Base-by-base conservation (phyloP, 2,797 vertebrate genomes). In the Muraenolepis orangiensis region DNA sequence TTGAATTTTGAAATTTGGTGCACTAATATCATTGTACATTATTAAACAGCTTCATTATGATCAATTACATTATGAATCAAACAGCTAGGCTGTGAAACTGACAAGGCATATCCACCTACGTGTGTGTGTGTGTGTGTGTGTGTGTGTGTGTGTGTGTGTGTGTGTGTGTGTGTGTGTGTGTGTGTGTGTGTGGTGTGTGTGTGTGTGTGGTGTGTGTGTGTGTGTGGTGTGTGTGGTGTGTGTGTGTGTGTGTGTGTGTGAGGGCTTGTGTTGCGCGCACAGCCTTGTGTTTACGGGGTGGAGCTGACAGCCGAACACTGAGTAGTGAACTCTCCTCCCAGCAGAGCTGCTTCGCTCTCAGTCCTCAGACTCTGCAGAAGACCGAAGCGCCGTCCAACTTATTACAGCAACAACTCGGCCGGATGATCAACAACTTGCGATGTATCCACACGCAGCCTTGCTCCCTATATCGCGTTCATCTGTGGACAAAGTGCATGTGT, bases 341-440 rank as follows among this genome's bases (percentile, higher is more conserved):
- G 84, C 88, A 91, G 92, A 93, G 92, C 16, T 91, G 86, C 89
- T 86, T 78, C 87, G 84, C 89, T 87, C 92, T 93, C 91, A 93
- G 18, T 51, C 16, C 6, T 16, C 66, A 67, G 66, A 67, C 28
- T 61, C 66, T n/a, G n/a, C n/a, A n/a, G n/a, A n/a, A n/a, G n/a
- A n/a, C n/a, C n/a, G n/a, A n/a, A n/a, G n/a, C n/a, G 18, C 12
- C 12, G 42, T 51, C 18, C 66, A 31, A 16, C 66, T 16, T 4
- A n/a, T n/a, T n/a, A n/a, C n/a, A n/a, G n/a, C n/a, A n/a, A n/a
- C n/a, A 13, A 31, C 28, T 26, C 28, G 18, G 31, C 66, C 29
- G 7, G 66, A 6, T 30, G 32, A 51, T 11, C 42, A 51, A 29
- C 66, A 75, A 42, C 81, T 82, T 76, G 80, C 72, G 75, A 84